phyloP scores from a whole-genome alignment of 2,797 vertebrate genomes.

The Rhincodon typus region DNA sequence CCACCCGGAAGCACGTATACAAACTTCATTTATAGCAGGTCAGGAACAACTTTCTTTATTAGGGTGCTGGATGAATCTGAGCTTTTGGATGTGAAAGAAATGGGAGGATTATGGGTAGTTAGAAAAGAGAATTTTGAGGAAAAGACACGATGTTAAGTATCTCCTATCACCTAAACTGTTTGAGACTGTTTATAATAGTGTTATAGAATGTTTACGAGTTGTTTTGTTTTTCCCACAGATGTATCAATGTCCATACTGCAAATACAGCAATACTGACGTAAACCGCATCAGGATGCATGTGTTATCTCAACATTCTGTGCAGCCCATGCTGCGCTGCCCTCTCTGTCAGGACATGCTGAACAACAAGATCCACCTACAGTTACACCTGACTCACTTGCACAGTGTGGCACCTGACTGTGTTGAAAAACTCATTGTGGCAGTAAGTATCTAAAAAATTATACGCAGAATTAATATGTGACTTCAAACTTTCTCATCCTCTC shows the following conservation, averaged over 20 bases:
- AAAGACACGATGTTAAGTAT: neutral
- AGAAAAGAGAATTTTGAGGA: neutral
- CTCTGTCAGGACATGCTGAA: slow-evolving; percentile 98
- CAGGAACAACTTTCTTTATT: neutral
- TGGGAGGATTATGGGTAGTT: neutral
- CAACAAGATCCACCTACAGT: slow-evolving; percentile 98
- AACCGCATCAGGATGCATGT: slow-evolving; percentile 95
- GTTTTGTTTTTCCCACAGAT: slow-evolving; percentile 59
- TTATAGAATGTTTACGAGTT: neutral
- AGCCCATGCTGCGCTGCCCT: slow-evolving; percentile 93
- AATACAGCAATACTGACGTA: slow-evolving; percentile 90
- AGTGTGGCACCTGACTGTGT: slow-evolving; percentile 96
- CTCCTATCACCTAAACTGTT: neutral
- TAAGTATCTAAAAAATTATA: slow-evolving; percentile 53
- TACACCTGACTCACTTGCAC: slow-evolving; percentile 98
- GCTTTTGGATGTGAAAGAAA: neutral
- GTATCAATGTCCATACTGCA: slow-evolving; percentile 98
- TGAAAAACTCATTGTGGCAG: slow-evolving; percentile 92
- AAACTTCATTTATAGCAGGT: neutral
- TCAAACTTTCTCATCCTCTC: neutral
- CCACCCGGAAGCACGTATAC: neutral
- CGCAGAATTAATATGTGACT: neutral
- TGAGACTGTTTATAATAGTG: neutral
- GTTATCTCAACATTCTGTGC: slow-evolving; percentile 97
- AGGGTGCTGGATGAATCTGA: neutral